Evolutionary conservation across 2,113 vertebrate genomes (phyloP).

Genomic region (Boleophthalmus pectinirostris): DNA sequence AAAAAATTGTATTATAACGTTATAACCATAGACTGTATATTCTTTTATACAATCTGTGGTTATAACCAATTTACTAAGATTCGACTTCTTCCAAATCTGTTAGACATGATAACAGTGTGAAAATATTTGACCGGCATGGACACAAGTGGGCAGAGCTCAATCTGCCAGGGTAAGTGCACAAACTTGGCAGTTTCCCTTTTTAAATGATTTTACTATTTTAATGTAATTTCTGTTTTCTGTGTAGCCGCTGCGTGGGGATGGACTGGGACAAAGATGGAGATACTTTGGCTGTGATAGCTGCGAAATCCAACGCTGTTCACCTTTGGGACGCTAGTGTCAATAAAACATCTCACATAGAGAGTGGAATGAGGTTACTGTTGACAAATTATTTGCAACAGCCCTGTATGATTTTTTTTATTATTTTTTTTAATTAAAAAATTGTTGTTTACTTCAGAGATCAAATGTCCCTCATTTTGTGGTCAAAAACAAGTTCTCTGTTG

Average conservation of each 20-base stretch:
- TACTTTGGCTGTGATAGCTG: slow-evolving; percentile 89
- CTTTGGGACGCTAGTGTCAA: slow-evolving; percentile 94
- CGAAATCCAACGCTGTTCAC: slow-evolving; percentile 88
- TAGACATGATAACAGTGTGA: slow-evolving; percentile 87
- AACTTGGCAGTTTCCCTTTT: no score
- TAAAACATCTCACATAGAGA: slow-evolving; percentile 91
- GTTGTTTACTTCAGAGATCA: slow-evolving; percentile 80
- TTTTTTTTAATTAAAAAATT: not conserved
- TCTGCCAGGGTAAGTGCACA: slow-evolving; percentile 84
- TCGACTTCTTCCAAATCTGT: slow-evolving; percentile 18
- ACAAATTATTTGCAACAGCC: not conserved
- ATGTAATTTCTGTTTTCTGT: not conserved
- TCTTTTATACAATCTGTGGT: no score
- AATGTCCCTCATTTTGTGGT: slow-evolving; percentile 93
- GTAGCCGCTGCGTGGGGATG: slow-evolving; percentile 87
- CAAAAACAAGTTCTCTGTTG: slow-evolving; percentile 85
- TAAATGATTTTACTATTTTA: no score
- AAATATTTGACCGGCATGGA: slow-evolving; percentile 97
- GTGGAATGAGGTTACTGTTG: slow-evolving; percentile 85
- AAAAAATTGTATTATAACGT: not conserved
- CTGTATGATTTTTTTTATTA: no score
- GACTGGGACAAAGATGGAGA: slow-evolving; percentile 99
- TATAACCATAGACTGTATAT: no score
- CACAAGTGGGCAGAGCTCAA: slow-evolving; percentile 91
- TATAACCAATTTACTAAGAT: not conserved